Evolutionary conservation across 2,113 vertebrate genomes (phyloP).

Genomic region (Pyxicephalus adspersus): DNA sequence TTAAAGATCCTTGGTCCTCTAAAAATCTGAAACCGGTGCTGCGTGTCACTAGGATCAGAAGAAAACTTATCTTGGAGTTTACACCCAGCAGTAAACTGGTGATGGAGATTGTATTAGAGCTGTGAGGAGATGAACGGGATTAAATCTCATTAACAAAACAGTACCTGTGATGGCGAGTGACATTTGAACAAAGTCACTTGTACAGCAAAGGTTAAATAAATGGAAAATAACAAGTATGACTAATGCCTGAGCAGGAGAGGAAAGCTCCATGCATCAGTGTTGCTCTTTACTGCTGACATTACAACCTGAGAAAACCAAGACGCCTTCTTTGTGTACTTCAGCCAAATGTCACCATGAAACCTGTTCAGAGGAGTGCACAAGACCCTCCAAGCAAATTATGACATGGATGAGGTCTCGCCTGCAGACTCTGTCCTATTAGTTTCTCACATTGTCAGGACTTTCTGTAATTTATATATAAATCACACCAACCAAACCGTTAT

Average conservation of each 20-base stretch:
- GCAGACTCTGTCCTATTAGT: slow-evolving; percentile 7
- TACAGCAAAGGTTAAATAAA: slow-evolving; percentile 38
- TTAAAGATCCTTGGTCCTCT: too few species aligned
- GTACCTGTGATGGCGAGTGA: background rate
- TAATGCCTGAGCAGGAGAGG: background rate
- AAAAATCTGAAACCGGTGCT: too few species aligned
- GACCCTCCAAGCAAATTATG: background rate
- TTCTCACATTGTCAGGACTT: background rate
- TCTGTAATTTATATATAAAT: background rate
- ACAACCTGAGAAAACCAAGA: background rate
- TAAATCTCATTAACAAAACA: background rate
- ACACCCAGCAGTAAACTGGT: too few species aligned
- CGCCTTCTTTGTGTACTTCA: slow-evolving; percentile 2
- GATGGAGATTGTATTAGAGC: too few species aligned
- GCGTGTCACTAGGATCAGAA: too few species aligned
- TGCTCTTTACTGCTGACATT: slow-evolving; percentile 21
- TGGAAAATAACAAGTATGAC: slow-evolving; percentile 29
- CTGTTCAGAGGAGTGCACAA: background rate
- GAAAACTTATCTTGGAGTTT: too few species aligned
- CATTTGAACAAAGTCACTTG: slow-evolving; percentile 23
- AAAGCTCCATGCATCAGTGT: background rate
- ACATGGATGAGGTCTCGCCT: background rate
- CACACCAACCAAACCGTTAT: slow-evolving; percentile 9
- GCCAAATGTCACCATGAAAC: slow-evolving; percentile 28
- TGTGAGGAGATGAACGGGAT: background rate